These are phyloP conservation scores for Candidula unifasciata DNA, from an alignment of 2,888 invertebrate genomes.

Conservation along the genomic window DNA sequence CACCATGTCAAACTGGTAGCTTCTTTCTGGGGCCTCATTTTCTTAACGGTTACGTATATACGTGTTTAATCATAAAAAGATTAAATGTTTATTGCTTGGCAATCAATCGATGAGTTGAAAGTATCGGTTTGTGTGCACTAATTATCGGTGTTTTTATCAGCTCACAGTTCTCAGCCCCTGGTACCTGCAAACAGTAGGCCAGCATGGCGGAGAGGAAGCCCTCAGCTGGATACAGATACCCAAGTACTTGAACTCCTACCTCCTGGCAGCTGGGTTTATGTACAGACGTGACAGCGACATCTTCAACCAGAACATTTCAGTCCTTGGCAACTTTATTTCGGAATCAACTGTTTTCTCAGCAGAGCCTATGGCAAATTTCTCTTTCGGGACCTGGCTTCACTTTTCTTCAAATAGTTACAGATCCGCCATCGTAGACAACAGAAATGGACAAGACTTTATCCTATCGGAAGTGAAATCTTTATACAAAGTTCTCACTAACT, in stretches of 20 bases:
- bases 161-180: constrained; percentile 52
- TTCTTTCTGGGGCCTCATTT: no score
- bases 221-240: constrained; percentile 27
- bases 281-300: neutral
- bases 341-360: neutral
- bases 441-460: neutral
- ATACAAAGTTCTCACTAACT: constrained; percentile 44
- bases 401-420: neutral
- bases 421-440: neutral
- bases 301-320: constrained; percentile 42
- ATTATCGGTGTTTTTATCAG: constrained; percentile 19
- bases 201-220: constrained; percentile 41
- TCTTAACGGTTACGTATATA: no score
- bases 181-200: constrained; percentile 45
- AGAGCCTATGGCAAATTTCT: constrained; percentile 14
- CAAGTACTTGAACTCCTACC: neutral
- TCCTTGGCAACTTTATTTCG: constrained; percentile 45
- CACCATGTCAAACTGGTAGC: no score
- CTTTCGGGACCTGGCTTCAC: constrained; percentile 51
- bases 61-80: no score
- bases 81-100: no score
- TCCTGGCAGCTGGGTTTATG: neutral
- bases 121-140: no score
- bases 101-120: no score
- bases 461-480: constrained; percentile 40